Evolutionary conservation across 92 coral and sea anemone genomes (phyloP), one percentile per base, ranked within the genome.

Genomic region (Palythoa heliodiscus): DNA sequence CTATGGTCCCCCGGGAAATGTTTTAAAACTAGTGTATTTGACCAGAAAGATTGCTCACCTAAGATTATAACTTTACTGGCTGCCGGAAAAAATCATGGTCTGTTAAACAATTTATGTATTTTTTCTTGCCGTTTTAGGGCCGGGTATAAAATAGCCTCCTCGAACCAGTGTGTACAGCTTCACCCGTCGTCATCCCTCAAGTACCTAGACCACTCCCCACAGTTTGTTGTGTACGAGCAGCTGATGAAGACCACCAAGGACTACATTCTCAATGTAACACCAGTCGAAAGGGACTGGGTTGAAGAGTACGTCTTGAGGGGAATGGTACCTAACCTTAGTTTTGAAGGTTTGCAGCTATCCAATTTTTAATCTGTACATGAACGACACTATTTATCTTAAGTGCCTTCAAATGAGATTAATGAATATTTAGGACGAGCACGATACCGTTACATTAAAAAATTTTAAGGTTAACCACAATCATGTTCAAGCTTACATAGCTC

Each of bases 171-270:
- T 39, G 98, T 89, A 1, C 88, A 87, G 84, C 75, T 96, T 29
- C 98, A 96, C 69, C 98, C 98, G 24, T 94, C 98, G 2, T 94
- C 98, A 5, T 92, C 98, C 20, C 91, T 96, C 13, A 92, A 89
- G 74, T 89, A 90, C 88, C 89, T 94, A 38, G 96, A 93, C 22
- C 69, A 84, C 19, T 86, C 87, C 19, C 98, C 98, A 24, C 86
- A 88, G 71, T 94, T 95, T 83, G 90, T 94, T 60, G 92, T 96
- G 58, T 96, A 90, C 87, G 96, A 94, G 76, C 91, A 96, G 87
- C 69, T 91, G 63, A 89, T 93, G 71, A 90, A 91, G 73, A 91
- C 98, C 3, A 87, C 93, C 47, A 95, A 89, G 52, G 98, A 92
- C 57, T 96, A 89, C 80, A 89, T 89, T 19, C 76, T 96, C 58